These are phyloP conservation scores for Charadrius vociferus DNA, from an alignment of 2,113 vertebrate species.

Conservation along the genomic window DNA sequence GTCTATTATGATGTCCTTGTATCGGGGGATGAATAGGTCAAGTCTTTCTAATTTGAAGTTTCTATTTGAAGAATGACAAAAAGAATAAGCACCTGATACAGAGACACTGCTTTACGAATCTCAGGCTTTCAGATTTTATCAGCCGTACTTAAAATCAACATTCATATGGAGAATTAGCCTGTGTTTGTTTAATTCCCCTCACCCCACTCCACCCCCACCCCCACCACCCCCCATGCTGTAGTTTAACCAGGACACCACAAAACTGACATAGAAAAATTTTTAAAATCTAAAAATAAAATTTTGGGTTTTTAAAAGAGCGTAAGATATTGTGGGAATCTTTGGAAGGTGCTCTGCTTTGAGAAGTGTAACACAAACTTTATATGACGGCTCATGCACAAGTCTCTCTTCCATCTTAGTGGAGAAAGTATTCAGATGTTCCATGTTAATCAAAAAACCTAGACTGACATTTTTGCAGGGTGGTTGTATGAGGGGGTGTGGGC, in stretches of 20 bases:
- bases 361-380: neutral
- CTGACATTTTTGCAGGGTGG: neutral
- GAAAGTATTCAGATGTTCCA: neutral
- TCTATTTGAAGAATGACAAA: neutral
- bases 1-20: neutral
- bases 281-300: neutral
- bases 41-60: neutral
- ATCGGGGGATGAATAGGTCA: neutral
- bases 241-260: neutral
- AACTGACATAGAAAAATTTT: neutral
- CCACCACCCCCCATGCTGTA: no score
- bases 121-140: neutral
- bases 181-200: neutral
- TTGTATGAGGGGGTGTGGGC: neutral
- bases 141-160: rapidly evolving
- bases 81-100: neutral
- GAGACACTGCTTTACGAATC: neutral
- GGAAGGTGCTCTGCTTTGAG: neutral
- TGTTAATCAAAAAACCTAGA: neutral
- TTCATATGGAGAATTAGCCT: neutral
- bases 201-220: no score
- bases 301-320: neutral
- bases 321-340: neutral
- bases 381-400: neutral
- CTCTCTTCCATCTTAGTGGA: neutral